Base-by-base conservation (phyloP, 2,113 vertebrate species). In the Cyprinodon variegatus region DNA sequence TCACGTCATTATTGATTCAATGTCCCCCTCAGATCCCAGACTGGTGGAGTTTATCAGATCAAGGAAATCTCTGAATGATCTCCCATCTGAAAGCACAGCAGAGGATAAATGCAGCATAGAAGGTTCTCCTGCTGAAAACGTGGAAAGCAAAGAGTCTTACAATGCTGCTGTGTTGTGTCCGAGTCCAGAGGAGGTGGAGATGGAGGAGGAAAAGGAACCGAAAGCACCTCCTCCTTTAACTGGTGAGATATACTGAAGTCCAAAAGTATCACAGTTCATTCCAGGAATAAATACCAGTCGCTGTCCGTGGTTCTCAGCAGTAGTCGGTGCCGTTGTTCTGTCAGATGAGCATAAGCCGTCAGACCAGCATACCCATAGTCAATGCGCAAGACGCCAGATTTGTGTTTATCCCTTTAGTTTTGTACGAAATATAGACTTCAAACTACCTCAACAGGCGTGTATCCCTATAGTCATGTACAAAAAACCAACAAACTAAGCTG, bases 11-110 rank as follows among this genome's bases (percentile, higher is more conserved):
- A 86, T 6, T 1, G 20, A 20, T 0, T 63, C 86, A 82, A 69
- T 72, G 80, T 83, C 57, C 81, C 74, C 90, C 86, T 71, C 89
- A 99, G 98, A 97, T 93, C 95, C 96, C 60, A 92, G 88, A 88
- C 84, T 98, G 75, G 93, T 99, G 77, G 94, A 96, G 76, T 99
- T 99, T 86, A 89, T 99, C 74, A 95, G 91, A 89, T 96, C 96
- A 80, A 92, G 66, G 12, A 87, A 86, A 86, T 82, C 68, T 87
- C 89, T 91, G 83, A 88, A 69, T 4, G 10, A 39, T 61, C 40
- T 74, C 7, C 12, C 86, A 50, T 80, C 85, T 77, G 70, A 79
- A 77, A 82, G 43, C 37, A 66, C 61, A 5, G 60, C 76, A 5
- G 60, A 74, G 66, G 85, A 65, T 22, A 59, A 74, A 74, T 61